These are phyloP conservation scores for Melospiza georgiana DNA, from an alignment of 2,113 vertebrate genomes.

Conservation along the genomic window DNA sequence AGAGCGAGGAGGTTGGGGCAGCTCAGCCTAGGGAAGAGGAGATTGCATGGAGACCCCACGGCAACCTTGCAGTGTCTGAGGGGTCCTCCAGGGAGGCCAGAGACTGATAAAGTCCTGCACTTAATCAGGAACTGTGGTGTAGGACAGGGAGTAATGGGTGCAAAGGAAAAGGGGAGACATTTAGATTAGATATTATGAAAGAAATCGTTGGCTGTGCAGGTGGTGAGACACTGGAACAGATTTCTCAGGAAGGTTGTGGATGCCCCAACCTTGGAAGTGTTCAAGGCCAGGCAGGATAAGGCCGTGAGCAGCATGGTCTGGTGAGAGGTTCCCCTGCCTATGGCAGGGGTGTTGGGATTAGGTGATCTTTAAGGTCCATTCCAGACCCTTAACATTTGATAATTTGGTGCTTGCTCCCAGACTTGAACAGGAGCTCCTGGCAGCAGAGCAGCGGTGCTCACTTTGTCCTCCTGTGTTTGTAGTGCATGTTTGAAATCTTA, in stretches of 20 bases:
- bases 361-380: neutral
- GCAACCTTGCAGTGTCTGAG: neutral
- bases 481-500: neutral
- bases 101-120: too few relatives aligned
- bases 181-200: neutral
- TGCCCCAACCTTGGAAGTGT: neutral
- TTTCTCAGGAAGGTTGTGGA: neutral
- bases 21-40: neutral
- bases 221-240: neutral
- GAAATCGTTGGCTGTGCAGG: neutral
- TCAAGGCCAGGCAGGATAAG: neutral
- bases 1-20: neutral
- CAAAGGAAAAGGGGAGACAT: too few relatives aligned
- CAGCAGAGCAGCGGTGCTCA: fast-evolving
- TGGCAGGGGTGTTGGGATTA: neutral
- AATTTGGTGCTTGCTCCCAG: fast-evolving
- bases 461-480: neutral
- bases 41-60: neutral
- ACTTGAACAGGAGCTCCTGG: neutral
- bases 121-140: neutral
- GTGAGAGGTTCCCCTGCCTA: neutral
- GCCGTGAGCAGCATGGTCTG: neutral
- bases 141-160: neutral
- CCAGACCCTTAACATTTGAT: neutral
- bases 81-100: neutral